Conservation (phyloP, 92 coral and sea anemone genomes). For the Metridium senile region DNA sequence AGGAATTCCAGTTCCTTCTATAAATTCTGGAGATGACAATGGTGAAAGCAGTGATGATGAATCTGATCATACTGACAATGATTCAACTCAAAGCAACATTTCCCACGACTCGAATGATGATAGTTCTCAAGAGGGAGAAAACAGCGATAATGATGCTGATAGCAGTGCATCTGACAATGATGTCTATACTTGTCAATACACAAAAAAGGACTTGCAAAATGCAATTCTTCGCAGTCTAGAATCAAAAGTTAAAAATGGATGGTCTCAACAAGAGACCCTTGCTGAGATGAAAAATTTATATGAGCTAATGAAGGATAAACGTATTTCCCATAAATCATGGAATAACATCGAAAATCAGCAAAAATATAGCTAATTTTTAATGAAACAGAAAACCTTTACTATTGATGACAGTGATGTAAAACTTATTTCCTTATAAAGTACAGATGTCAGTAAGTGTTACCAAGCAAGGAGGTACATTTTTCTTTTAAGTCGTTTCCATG, state of each 20-base stretch:
- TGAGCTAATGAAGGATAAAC: conserved; percentile 34
- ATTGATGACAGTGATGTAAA: too few species aligned
- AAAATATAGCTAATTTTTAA: too few species aligned
- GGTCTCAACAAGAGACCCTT: conserved; percentile 40
- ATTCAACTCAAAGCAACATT: too few species aligned
- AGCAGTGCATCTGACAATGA: not conserved
- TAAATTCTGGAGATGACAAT: not conserved
- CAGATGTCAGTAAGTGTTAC: too few species aligned
- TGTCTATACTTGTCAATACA: not conserved
- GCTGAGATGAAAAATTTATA: conserved; percentile 22
- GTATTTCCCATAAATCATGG: conserved; percentile 38
- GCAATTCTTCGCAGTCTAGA: conserved; percentile 23
- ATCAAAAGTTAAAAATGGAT: conserved; percentile 26
- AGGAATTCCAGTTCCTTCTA: not conserved
- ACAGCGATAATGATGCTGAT: not conserved
- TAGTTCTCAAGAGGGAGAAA: not conserved
- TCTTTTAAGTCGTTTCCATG: too few species aligned
- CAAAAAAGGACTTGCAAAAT: conserved; percentile 10
- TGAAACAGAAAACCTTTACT: too few species aligned
- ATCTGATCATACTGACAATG: not conserved
- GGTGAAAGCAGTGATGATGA: conserved; percentile 1
- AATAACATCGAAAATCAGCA: too few species aligned
- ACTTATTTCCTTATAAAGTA: too few species aligned
- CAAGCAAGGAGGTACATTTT: too few species aligned
- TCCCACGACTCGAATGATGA: too few species aligned